Evolutionary conservation across 30 jellyfish, hydroid and myxozoan species (phyloP).

Genomic region (Hydra vulgaris): DNA sequence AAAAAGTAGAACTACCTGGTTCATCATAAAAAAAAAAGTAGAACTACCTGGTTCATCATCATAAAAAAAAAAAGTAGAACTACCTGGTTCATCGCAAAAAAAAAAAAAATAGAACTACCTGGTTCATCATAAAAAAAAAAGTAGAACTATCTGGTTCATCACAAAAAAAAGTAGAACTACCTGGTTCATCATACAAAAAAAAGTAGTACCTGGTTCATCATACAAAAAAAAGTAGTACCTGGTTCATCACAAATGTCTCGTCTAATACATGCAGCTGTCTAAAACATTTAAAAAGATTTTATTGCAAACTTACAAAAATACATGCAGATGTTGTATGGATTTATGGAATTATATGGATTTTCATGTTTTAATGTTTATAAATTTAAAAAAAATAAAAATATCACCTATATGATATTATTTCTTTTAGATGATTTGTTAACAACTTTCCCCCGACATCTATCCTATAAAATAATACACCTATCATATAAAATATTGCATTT

Average conservation of each 20-base stretch:
- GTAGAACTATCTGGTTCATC: too few relatives aligned
- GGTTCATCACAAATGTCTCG: conserved; percentile 86
- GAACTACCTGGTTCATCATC: too few relatives aligned
- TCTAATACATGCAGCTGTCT: conserved; percentile 94
- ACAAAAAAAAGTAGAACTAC: too few relatives aligned
- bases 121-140: background rate
- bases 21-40: too few relatives aligned
- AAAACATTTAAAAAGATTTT: background rate
- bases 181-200: too few relatives aligned
- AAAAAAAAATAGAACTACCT: too few relatives aligned
- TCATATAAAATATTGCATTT: too few relatives aligned
- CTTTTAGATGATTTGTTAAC: conserved; percentile 76
- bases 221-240: conserved; percentile 25
- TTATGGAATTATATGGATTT: background rate
- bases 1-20: too few relatives aligned
- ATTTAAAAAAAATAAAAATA: background rate
- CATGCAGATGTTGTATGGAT: too few relatives aligned
- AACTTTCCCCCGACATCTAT: conserved; percentile 90
- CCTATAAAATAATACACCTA: conserved; percentile 35
- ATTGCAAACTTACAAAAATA: background rate
- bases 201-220: too few relatives aligned
- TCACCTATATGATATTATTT: conserved; percentile 77
- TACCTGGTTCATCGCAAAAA: too few relatives aligned
- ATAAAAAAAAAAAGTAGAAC: background rate
- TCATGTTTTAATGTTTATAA: background rate